Conservation (phyloP, 2,797 vertebrate species). For the Dendrocincla fuliginosa region DNA sequence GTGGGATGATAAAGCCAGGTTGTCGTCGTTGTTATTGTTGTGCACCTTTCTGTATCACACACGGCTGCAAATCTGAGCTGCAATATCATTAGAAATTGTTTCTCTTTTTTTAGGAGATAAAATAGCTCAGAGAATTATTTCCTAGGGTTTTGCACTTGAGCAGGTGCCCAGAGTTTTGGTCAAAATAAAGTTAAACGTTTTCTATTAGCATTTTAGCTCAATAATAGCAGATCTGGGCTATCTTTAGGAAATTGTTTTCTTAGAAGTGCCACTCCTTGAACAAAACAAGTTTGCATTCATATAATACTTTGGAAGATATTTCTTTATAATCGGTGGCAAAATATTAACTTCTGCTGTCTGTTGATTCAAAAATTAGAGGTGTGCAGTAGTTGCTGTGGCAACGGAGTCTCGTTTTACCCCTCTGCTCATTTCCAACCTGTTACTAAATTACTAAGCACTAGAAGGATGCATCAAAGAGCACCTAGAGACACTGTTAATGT, state of each 20-base stretch:
- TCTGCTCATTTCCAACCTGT: slow-evolving; percentile 93
- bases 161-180: background rate
- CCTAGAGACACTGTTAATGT: slow-evolving; percentile 84
- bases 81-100: background rate
- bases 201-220: background rate
- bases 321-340: slow-evolving; percentile 64
- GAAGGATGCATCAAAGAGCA: slow-evolving; percentile 85
- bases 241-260: background rate
- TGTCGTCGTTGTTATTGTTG: background rate
- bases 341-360: slow-evolving; percentile 76
- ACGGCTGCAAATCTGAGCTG: background rate
- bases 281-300: background rate
- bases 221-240: background rate
- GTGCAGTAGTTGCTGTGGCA: slow-evolving; percentile 84
- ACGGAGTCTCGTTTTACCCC: slow-evolving; percentile 92
- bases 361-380: slow-evolving; percentile 81
- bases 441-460: slow-evolving; percentile 88
- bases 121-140: background rate
- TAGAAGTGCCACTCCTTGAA: background rate
- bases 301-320: slow-evolving; percentile 57
- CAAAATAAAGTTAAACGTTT: background rate
- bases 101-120: background rate
- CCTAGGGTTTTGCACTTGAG: background rate
- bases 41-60: background rate
- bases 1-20: background rate